phyloP scores from a whole-genome alignment of 2,888 invertebrate genomes.

The Amphipyra berbera region DNA sequence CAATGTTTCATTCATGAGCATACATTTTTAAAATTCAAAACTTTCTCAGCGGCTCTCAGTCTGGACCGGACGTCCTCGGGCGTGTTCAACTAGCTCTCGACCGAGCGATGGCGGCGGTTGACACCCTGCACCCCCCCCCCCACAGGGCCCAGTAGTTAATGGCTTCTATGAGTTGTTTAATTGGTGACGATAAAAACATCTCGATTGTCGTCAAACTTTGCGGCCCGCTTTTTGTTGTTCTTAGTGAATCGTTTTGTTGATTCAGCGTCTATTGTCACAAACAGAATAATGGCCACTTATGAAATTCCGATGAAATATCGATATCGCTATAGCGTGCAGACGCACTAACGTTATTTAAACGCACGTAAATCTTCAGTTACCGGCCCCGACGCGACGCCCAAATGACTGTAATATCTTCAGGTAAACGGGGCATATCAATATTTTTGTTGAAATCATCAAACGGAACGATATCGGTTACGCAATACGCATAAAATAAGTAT shows the following conservation, averaged over 20 bases:
- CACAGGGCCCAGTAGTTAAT: constrained; percentile 15
- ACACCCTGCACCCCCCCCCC: background rate
- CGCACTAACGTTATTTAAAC: background rate
- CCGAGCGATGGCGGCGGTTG: background rate
- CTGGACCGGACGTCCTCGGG: constrained; percentile 24
- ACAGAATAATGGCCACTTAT: constrained; percentile 45
- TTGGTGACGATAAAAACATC: constrained; percentile 47
- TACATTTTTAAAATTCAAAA: constrained; percentile 48
- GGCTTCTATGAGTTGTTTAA: constrained; percentile 44
- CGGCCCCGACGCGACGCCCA: background rate
- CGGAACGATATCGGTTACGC: constrained; percentile 45
- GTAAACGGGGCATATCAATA: constrained; percentile 38
- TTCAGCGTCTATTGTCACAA: constrained; percentile 36
- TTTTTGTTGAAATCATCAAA: constrained; percentile 46
- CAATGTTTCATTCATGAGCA: constrained; percentile 52
- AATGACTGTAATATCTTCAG: constrained; percentile 22
- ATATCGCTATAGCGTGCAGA: constrained; percentile 11
- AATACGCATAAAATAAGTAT: constrained; percentile 37
- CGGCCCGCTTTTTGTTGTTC: constrained; percentile 39
- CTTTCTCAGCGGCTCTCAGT: constrained; percentile 24
- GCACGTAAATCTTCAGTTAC: background rate
- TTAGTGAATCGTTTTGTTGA: constrained; percentile 35
- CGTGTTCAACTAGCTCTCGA: background rate
- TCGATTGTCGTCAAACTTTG: constrained; percentile 23
- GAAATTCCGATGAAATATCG: constrained; percentile 43